Evolutionary conservation across 1,140 invertebrate genomes (phyloP).

Genomic region (Eufriesea mexicana): DNA sequence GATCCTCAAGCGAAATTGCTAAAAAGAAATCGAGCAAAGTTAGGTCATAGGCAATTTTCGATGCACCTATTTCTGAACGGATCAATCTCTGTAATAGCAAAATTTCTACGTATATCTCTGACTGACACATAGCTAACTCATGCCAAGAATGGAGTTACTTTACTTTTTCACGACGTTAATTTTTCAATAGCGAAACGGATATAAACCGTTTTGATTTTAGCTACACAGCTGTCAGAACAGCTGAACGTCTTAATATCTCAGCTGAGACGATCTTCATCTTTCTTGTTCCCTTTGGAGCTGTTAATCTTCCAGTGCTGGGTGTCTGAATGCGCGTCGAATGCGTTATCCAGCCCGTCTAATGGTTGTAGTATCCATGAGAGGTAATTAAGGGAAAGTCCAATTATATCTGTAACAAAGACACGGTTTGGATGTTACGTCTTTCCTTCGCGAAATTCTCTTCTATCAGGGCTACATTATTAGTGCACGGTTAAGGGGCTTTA

Average conservation of each 20-base stretch:
- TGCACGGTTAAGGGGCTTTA: background rate
- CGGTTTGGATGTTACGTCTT: conserved; percentile 6
- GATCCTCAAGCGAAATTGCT: background rate
- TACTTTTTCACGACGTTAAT: background rate
- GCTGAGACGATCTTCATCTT: conserved; percentile 32
- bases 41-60: too few relatives aligned
- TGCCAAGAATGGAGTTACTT: background rate
- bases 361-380: conserved; percentile 12
- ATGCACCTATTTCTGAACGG: background rate
- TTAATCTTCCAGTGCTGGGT: conserved; percentile 35
- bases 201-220: background rate
- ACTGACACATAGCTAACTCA: background rate
- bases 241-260: conserved; percentile 32
- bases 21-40: background rate
- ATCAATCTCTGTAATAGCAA: background rate
- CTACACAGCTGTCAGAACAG: conserved; percentile 15
- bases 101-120: too few relatives aligned
- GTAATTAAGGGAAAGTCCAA: conserved; percentile 44
- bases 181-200: background rate
- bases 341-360: conserved; percentile 39
- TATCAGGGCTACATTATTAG: background rate
- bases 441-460: conserved; percentile 22
- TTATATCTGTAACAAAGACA: conserved; percentile 42
- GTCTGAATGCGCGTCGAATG: conserved; percentile 42
- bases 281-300: conserved; percentile 26